Evolutionary conservation across 2,113 vertebrate species (phyloP), one percentile per base, ranked within the genome.

Genomic region (Ophiodon elongatus): DNA sequence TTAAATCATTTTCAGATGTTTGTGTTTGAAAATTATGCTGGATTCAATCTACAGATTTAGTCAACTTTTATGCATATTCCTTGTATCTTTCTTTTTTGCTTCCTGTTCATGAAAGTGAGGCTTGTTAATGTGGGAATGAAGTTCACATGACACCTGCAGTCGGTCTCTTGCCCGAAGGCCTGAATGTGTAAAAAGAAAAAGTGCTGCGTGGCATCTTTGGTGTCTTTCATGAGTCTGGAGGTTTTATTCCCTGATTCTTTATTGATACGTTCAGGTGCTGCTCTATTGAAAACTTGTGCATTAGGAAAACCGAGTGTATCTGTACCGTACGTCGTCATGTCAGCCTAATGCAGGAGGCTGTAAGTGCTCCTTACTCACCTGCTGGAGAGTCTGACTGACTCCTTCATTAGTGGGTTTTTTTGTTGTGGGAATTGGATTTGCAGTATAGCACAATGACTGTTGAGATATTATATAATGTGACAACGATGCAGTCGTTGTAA

Each of bases 271-370:
- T 1, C 2, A 43, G 23, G 2, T 29, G 57, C 19, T 31, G 29
- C 19, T 45, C 14, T 10, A 0, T 6, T 56, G 37, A 79, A 67
- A 69, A 57, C 60, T 5, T 69, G 21, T 78, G 59, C 73, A 76
- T 77, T 2, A 50, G 29, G 31, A 41, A 31, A 27, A 73, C 64
- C 62, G 45, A 84, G 29, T 75, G 68, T 25, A 9, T 77, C 43
- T 3, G 68, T 25, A 23, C 27, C 43, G 8, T n/a, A 4, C 37
- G 41, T 70, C 8, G 23, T 54, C 31, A n/a, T 52, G 52, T 45
- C 64, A 72, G 63, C 72, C 17, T 35, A 35, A 41, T 62, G 41
- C 47, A 65, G 15, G 45, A 17, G 45, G 50, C 25, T 80, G 33
- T 27, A 31, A n/a, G 37, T n/a, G 69, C 41, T 56, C 60, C 41